Conservation (phyloP, 2,888 invertebrate genomes). For the Morinoia aosen region DNA sequence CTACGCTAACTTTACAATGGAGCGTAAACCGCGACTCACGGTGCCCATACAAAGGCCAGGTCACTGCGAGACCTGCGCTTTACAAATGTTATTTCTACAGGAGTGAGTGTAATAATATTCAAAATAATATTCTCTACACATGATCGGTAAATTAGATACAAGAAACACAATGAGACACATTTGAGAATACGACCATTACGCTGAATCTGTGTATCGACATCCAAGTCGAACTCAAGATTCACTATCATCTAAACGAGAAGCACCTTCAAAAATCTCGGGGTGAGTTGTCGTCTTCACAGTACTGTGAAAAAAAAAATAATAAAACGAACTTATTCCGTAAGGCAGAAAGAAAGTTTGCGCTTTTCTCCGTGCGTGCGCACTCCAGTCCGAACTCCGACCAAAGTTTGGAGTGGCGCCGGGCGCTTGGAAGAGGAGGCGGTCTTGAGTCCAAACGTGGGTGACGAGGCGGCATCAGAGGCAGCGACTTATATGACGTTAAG, state of each 20-base stretch:
- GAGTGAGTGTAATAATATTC: neutral
- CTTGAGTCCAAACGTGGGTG: neutral
- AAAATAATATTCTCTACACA: neutral
- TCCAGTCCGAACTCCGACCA: neutral
- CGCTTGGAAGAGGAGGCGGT: neutral
- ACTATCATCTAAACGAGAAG: neutral
- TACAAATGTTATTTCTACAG: neutral
- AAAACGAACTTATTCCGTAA: conserved; percentile 12
- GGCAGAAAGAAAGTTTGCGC: neutral
- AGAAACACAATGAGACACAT: neutral
- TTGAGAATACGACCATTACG: neutral
- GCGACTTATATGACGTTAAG: conserved; percentile 36
- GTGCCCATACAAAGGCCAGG: neutral
- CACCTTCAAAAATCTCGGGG: neutral
- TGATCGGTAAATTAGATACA: neutral
- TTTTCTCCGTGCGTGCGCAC: conserved; percentile 19
- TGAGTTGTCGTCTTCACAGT: conserved; percentile 9
- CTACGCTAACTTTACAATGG: conserved; percentile 36
- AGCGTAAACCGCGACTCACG: conserved; percentile 1
- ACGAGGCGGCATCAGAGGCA: neutral
- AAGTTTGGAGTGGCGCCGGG: conserved; percentile 38
- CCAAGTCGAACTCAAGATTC: neutral
- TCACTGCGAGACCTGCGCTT: neutral
- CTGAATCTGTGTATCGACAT: neutral
- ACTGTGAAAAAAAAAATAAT: neutral